These are phyloP conservation scores for Bilobella aurantiaca DNA, from an alignment of 1,140 invertebrate species.

Conservation along the genomic window DNA sequence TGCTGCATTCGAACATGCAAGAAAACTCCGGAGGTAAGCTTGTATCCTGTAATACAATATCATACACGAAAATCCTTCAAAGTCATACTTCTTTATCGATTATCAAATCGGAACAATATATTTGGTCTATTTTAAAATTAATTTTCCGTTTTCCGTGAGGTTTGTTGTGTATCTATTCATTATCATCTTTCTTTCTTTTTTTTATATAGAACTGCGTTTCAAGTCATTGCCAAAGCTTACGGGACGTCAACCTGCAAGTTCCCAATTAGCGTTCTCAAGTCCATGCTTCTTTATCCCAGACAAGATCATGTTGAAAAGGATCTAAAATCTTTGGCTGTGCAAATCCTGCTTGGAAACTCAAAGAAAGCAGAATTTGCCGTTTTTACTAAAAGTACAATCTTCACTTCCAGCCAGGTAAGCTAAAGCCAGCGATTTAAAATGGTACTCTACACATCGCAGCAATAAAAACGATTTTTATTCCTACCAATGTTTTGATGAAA, in stretches of 20 bases:
- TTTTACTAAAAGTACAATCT: not conserved
- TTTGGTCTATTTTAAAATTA: not conserved
- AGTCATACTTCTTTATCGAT: no score
- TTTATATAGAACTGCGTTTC: constrained; percentile 16
- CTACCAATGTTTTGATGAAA: no score
- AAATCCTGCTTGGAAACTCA: not conserved
- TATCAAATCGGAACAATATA: no score
- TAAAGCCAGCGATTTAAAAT: no score
- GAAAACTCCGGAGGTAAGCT: constrained; percentile 15
- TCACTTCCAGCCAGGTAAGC: not conserved
- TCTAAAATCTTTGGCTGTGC: not conserved
- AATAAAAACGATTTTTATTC: no score
- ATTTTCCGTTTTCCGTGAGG: no score
- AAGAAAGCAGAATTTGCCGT: not conserved
- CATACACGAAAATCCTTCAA: not conserved
- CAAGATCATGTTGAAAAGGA: not conserved
- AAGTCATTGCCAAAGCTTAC: constrained; percentile 17
- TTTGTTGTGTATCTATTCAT: no score
- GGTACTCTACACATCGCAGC: no score
- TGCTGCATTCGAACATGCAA: constrained; percentile 19
- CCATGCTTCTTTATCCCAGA: not conserved
- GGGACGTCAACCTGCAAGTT: constrained; percentile 23
- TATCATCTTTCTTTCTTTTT: no score
- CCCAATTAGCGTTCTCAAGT: not conserved
- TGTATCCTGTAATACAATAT: not conserved